Evolutionary conservation across 2,888 invertebrate species (phyloP), one percentile per base, ranked within the genome.

Genomic region (Chrysotoxum bicinctum): DNA sequence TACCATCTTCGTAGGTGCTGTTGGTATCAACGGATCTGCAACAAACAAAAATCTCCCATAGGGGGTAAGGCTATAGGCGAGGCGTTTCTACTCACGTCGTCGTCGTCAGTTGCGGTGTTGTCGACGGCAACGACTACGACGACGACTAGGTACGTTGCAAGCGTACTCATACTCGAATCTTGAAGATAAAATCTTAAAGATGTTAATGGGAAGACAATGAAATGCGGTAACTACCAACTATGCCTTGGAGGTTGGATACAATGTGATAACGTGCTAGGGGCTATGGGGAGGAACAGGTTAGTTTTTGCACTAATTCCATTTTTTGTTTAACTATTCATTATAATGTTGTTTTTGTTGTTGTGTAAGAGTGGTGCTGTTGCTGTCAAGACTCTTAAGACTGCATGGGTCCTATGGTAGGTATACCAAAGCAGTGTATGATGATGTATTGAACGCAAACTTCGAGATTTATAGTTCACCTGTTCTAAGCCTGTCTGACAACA

Each of bases 271-370:
- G 23, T 40, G n/a, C 14, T 26, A 2, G 30, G 14, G 21, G 26
- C 26, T 56, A 52, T 37, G 62, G 69, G 69, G 64, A 69, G 75
- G 64, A 81, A 81, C 81, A 56, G 74, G 69, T 64, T 81, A 35
- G 35, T 37, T 81, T 81, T 76, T 81, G 75, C 76, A 81, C 81
- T 76, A 70, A 81, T 81, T 75, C 45, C 16, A 66, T 60, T 60
- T 62, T 43, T 52, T 52, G 50, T 32, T 58, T 50, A 58, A 43
- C n/a, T 74, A 60, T 68, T 23, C 58, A 69, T 68, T 80, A 43
- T 16, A 40, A 50, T 30, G 10, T 52, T 12, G 32, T 40, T 45
- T 21, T 37, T 37, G 16, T 48, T 72, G 62, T 81, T 81, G 48
- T 56, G 76, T 64, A 75, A 81, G 58, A 26, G 7, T 62, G n/a